A percentile compares a stretch with the other conserved stretches of the same genome.
Evolutionary conservation across 2,797 vertebrate species (phyloP).

Genomic region (Poliocrania exsul): DNA sequence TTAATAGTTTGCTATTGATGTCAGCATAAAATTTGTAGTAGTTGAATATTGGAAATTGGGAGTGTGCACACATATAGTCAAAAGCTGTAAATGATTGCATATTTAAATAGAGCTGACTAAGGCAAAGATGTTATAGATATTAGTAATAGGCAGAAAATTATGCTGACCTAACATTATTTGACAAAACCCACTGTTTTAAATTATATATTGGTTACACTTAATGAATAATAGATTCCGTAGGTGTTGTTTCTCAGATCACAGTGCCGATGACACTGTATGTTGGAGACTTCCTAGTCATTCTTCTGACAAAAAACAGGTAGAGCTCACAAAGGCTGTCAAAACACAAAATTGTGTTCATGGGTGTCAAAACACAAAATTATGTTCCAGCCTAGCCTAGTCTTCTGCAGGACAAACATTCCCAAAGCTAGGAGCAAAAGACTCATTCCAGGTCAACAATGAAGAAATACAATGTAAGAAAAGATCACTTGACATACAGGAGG

Average conservation of each 20-base stretch:
- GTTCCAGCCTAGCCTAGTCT: neutral
- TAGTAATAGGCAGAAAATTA: constrained; percentile 99
- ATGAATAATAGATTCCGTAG: constrained; percentile 99
- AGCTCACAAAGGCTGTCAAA: constrained; percentile 6
- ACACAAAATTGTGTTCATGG: neutral
- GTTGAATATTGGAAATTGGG: constrained; percentile 99
- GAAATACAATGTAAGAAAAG: neutral
- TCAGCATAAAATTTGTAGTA: constrained; percentile 99
- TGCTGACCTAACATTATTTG: constrained; percentile 99
- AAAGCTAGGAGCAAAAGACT: neutral
- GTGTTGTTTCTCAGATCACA: constrained; percentile 91
- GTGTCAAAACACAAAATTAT: neutral
- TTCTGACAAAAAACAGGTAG: constrained; percentile 81
- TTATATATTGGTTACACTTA: constrained; percentile 99
- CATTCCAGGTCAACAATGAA: neutral
- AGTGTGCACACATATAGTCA: constrained; percentile 94
- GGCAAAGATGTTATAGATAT: constrained; percentile 99
- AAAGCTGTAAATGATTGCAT: constrained; percentile 99
- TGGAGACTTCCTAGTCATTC: constrained; percentile 75
- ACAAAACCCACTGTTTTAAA: constrained; percentile 97
- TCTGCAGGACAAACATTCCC: neutral
- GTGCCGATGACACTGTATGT: constrained; percentile 88
- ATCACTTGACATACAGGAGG: neutral
- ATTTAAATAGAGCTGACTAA: constrained; percentile 99
- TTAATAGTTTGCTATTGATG: constrained; percentile 99